Percentiles rank a stretch among this genome's conserved stretches.
Conservation (phyloP, 2,888 invertebrate genomes). For the Machimus rusticus region DNA sequence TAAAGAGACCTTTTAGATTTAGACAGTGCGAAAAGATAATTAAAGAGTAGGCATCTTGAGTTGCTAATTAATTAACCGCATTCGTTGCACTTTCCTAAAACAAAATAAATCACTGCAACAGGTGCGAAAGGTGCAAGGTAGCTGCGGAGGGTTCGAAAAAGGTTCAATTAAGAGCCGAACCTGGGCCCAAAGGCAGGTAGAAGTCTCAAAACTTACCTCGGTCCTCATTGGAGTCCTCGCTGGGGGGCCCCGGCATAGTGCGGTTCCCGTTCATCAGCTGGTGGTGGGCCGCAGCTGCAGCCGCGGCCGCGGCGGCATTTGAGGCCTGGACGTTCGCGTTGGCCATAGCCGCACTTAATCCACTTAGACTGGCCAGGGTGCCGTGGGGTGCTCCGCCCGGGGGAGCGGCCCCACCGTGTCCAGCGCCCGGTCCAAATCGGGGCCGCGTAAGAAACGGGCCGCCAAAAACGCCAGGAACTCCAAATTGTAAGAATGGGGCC, state of each 20-base stretch:
- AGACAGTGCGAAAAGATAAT: neutral
- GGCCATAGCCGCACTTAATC: conserved; percentile 50
- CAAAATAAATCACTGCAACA: neutral
- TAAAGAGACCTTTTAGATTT: neutral
- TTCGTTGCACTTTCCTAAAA: neutral
- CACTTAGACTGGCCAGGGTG: conserved; percentile 50
- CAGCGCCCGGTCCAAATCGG: conserved; percentile 55
- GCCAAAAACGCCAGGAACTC: conserved; percentile 63
- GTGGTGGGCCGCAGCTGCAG: conserved; percentile 59
- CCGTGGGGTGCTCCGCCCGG: conserved; percentile 54
- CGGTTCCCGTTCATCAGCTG: conserved; percentile 48
- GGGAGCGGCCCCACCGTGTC: conserved; percentile 44
- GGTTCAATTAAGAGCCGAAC: neutral
- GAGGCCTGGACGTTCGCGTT: conserved; percentile 58
- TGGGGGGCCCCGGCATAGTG: conserved; percentile 64
- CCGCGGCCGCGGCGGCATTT: conserved; percentile 47
- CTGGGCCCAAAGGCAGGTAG: neutral
- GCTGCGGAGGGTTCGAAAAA: neutral
- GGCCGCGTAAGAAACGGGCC: conserved; percentile 54
- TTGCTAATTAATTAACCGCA: neutral
- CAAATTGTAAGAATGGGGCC: conserved; percentile 68
- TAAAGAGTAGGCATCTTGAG: neutral
- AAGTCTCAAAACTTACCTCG: conserved; percentile 59
- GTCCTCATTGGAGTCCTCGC: conserved; percentile 67
- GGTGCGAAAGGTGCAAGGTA: neutral